Evolutionary conservation across 30 jellyfish, hydroid and myxozoan genomes (phyloP), one percentile per base, ranked within the genome.

Genomic region (Chironex yamaguchii): DNA sequence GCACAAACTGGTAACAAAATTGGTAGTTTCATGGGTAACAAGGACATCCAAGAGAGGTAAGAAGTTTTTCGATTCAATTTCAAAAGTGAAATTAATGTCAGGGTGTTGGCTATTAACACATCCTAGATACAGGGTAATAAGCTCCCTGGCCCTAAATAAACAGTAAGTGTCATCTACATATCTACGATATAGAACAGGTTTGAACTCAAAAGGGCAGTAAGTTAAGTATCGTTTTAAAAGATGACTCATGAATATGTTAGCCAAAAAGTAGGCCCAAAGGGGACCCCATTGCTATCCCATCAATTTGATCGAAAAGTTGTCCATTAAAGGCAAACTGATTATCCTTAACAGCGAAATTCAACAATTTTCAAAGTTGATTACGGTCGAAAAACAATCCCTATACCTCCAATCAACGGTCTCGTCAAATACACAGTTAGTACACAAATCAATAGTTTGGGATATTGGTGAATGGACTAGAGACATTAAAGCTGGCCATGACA

Each of bases 201-300:
- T n/a, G n/a, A n/a, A n/a, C n/a, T n/a, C n/a, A n/a, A n/a, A n/a
- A n/a, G n/a, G n/a, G n/a, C n/a, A n/a, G n/a, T n/a, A n/a, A n/a
- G n/a, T n/a, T n/a, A n/a, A n/a, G n/a, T n/a, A n/a, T n/a, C n/a
- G n/a, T n/a, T n/a, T n/a, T n/a, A n/a, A n/a, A n/a, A n/a, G n/a
- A n/a, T n/a, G n/a, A n/a, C n/a, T n/a, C n/a, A n/a, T n/a, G n/a
- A n/a, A n/a, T n/a, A n/a, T n/a, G n/a, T n/a, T n/a, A n/a, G n/a
- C n/a, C n/a, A n/a, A 34, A 25, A 70, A 71, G 3, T n/a, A 70
- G 85, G 34, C 34, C 78, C 1, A 32, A 21, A 1, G 85, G 85
- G 2, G 68, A 71, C 4, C 77, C 78, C 85, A 71, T 35, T 4
- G 85, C 85, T 34, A 71, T 70, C 34, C 85, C 85, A 24, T 71